Conservation (phyloP, 2,113 vertebrate species). For the Aspiorhynchus laticeps region DNA sequence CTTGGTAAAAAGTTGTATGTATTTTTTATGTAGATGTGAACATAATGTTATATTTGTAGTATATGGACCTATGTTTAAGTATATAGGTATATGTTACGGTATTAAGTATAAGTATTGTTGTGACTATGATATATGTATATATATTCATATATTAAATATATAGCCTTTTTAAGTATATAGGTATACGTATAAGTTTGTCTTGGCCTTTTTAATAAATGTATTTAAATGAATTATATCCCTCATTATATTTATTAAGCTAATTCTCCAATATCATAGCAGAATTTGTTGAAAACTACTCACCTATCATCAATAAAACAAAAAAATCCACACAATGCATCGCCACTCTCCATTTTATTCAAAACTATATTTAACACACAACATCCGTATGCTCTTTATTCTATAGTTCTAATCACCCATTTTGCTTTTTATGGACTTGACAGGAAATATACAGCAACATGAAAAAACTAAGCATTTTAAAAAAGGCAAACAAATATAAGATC, state of each 20-base stretch:
- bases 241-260: not conserved
- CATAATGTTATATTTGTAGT: too few species aligned
- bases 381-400: slow-evolving; percentile 45
- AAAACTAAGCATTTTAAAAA: slow-evolving; percentile 2
- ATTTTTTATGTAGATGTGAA: too few species aligned
- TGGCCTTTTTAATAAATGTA: not conserved
- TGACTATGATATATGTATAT: too few species aligned
- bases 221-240: not conserved
- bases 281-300: not conserved
- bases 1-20: not conserved
- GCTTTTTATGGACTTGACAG: slow-evolving; percentile 29
- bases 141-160: too few species aligned
- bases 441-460: slow-evolving; percentile 39
- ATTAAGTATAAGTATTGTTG: too few species aligned
- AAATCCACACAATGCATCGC: not conserved
- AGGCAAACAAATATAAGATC: slow-evolving; percentile 48
- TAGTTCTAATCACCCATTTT: slow-evolving; percentile 27
- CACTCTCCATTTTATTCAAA: slow-evolving; percentile 60
- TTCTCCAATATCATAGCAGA: not conserved
- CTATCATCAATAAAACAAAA: not conserved
- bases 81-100: too few species aligned
- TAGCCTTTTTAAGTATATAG: too few species aligned
- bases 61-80: too few species aligned
- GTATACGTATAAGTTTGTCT: not conserved
- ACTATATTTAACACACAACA: slow-evolving; percentile 59